Evolutionary conservation across 2,113 vertebrate genomes (phyloP).

Genomic region (Zosterops borbonicus): DNA sequence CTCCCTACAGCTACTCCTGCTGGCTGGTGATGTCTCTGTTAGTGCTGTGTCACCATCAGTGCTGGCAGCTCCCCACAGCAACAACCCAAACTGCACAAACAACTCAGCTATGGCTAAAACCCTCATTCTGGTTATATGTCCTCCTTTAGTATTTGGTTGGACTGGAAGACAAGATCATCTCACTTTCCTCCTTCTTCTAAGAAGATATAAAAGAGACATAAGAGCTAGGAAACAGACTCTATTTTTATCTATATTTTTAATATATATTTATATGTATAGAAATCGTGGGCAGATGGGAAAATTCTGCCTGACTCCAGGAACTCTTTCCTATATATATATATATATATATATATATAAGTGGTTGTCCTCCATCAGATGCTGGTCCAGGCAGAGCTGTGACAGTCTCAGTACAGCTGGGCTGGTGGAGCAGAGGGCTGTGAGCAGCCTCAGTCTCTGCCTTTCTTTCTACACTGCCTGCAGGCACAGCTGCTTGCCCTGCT

Average conservation of each 20-base stretch:
- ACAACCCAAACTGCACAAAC: background rate
- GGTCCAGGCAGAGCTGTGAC: background rate
- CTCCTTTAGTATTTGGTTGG: background rate
- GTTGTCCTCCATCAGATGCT: background rate
- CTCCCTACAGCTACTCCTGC: background rate
- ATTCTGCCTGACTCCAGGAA: background rate
- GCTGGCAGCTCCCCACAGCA: background rate
- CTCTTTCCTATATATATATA: background rate
- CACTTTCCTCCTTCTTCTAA: background rate
- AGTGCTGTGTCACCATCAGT: background rate
- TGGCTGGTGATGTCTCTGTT: background rate
- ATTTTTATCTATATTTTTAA: background rate
- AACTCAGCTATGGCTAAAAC: background rate
- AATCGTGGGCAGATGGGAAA: background rate
- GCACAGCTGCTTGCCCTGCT: background rate
- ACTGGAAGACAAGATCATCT: background rate
- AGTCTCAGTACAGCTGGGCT: background rate
- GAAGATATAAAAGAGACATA: background rate
- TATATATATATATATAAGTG: background rate
- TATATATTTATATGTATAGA: background rate
- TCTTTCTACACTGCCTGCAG: background rate
- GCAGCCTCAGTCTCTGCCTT: background rate
- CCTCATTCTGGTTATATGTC: background rate
- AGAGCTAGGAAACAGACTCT: background rate
- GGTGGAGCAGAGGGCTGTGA: background rate